A percentile compares a stretch with the other conserved stretches of the same genome.
These are phyloP conservation scores for Procavia capensis DNA, from an alignment of 2,113 vertebrate species.

Conservation along the genomic window DNA sequence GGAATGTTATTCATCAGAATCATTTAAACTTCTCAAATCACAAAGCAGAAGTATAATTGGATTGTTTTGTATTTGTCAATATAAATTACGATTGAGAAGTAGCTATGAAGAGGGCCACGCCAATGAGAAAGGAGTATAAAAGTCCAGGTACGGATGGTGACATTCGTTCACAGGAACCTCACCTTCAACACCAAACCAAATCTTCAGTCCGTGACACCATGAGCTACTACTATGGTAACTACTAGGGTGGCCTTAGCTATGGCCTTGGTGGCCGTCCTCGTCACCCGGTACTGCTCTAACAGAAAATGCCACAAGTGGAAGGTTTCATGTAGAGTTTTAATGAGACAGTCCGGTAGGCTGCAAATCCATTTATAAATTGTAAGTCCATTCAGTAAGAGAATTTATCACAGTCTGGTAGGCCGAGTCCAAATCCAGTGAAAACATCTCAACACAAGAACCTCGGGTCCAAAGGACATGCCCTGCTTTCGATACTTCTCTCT, in stretches of 20 bases:
- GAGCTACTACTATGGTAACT: not conserved
- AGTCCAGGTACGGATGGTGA: not conserved
- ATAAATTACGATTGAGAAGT: not conserved
- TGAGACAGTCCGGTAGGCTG: too few species aligned
- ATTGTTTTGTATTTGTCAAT: not conserved
- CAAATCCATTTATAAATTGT: too few species aligned
- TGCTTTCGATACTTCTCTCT: too few species aligned
- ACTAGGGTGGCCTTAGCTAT: not conserved
- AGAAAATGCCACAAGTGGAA: too few species aligned
- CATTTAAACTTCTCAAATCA: not conserved
- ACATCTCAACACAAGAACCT: too few species aligned
- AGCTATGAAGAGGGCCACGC: not conserved
- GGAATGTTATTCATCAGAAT: not conserved
- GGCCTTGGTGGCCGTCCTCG: not conserved
- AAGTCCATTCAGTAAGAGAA: too few species aligned
- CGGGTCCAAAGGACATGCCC: too few species aligned
- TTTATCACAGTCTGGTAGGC: too few species aligned
- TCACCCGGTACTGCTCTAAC: too few species aligned
- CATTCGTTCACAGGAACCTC: not conserved
- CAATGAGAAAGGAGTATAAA: not conserved
- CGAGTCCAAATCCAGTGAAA: too few species aligned
- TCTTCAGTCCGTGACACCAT: not conserved
- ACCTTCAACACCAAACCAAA: not conserved
- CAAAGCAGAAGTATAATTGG: not conserved
- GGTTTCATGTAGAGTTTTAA: too few species aligned